Evolutionary conservation across 2,797 vertebrate species (phyloP), one percentile per base, ranked within the genome.

Genomic region (Heteromormyrus szaboi): DNA sequence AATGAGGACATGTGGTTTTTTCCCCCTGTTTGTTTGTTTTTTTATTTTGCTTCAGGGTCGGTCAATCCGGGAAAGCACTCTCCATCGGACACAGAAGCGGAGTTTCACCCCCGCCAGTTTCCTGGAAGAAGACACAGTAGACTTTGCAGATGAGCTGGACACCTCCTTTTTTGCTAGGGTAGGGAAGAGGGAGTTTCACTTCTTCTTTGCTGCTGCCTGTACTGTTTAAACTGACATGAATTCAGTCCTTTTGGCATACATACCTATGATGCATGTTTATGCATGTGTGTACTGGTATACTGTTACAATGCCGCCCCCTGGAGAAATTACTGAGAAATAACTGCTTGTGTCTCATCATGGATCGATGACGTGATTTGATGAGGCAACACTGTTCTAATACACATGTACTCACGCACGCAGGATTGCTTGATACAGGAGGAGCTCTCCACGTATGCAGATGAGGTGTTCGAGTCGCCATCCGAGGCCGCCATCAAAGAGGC

Each of bases 131-230:
- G 98, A 99, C 93, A 98, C 97, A 0, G 95, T 93, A 76, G 98
- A 99, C 92, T 98, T 99, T 89, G 96, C 97, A 0, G 98, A 99
- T n/a, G 98, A 99, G 87, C 92, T 99, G 0, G 98, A 99, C 92
- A 98, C 98, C 0, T 99, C 98, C 62, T 99, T 99, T 94, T 99
- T 99, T 2, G 97, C 97, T 91, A 96, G 97, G 96, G 98, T 99
- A 91, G 95, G 94, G 76, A 8, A 72, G 25, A 68, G 54, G 17
- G 19, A 68, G 37, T 87, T 22, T 83, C 87, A 22, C 53, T n/a
- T 12, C 56, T 17, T 33, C 51, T 48, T 48, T 51, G 25, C 48
- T 53, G 51, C 37, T 81, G 19, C 41, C 76, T 81, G 76, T n/a
- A 79, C 37, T 8, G 72, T 50, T 85, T 85, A 51, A 25, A 51